Percentiles rank a stretch among this genome's conserved stretches.
phyloP scores from a whole-genome alignment of 2,888 invertebrate species.

The Smittia aterrima region DNA sequence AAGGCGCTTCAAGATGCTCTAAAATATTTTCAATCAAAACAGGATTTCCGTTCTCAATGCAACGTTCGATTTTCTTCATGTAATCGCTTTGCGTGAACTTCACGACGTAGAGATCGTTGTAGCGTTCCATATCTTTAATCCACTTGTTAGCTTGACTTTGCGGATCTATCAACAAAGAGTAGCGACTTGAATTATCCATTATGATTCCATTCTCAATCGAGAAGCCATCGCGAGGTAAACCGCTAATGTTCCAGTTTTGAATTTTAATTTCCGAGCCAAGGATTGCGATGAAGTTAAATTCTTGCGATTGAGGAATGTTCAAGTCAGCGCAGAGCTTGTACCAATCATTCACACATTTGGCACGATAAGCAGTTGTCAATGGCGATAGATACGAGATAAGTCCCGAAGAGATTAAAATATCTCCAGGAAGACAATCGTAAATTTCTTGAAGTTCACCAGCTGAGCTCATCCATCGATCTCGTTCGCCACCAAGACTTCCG shows the following conservation, averaged over 20 bases:
- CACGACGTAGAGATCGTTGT: constrained; percentile 50
- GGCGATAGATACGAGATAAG: constrained; percentile 88
- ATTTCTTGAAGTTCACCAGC: constrained; percentile 71
- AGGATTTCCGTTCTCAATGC: constrained; percentile 70
- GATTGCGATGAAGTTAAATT: constrained; percentile 69
- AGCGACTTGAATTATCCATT: constrained; percentile 76
- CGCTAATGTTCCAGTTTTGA: constrained; percentile 76
- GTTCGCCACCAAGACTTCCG: constrained; percentile 84
- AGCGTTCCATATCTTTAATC: constrained; percentile 80
- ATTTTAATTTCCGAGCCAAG: constrained; percentile 77
- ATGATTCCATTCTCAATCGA: constrained; percentile 88
- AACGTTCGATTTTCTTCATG: constrained; percentile 63
- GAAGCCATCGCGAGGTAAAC: constrained; percentile 78
- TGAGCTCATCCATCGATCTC: constrained; percentile 76
- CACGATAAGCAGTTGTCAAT: constrained; percentile 70
- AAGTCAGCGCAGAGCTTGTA: constrained; percentile 64
- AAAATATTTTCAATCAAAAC: constrained; percentile 82
- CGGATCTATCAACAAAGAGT: constrained; percentile 90
- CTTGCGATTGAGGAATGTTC: constrained; percentile 73
- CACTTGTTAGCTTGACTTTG: constrained; percentile 91
- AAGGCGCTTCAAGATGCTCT: constrained; percentile 78
- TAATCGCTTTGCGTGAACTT: constrained; percentile 53
- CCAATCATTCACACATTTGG: constrained; percentile 67
- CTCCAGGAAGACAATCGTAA: constrained; percentile 82
- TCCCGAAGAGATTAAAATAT: constrained; percentile 83